These are phyloP conservation scores for Pseudochirops cupreus DNA, from an alignment of 2,797 vertebrate species.

Conservation along the genomic window DNA sequence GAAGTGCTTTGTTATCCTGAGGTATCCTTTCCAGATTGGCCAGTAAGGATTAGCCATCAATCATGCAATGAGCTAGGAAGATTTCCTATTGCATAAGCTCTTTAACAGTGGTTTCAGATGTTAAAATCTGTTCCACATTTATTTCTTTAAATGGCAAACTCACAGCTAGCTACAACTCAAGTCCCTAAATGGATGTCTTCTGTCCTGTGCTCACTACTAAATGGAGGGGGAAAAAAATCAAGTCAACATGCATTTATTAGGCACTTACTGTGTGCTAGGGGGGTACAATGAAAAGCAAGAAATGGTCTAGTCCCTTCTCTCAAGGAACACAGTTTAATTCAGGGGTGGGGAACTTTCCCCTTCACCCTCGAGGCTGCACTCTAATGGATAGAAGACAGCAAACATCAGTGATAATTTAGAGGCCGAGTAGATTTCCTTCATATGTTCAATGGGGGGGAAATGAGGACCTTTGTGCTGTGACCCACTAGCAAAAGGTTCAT, in stretches of 20 bases:
- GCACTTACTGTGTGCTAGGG: neutral
- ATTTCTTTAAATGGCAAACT: constrained; percentile 31
- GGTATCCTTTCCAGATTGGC: neutral
- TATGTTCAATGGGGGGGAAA: neutral
- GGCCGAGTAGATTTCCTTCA: constrained; percentile 31
- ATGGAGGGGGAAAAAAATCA: neutral
- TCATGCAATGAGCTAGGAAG: constrained; percentile 7
- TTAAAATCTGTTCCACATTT: constrained; percentile 1
- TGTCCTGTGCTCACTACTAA: neutral
- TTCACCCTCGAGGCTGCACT: too few relatives aligned
- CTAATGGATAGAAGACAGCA: neutral
- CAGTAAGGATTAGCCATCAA: neutral
- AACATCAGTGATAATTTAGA: neutral
- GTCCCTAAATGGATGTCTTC: neutral
- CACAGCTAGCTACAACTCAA: neutral
- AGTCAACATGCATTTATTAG: neutral
- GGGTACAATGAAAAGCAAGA: neutral
- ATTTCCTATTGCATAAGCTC: neutral
- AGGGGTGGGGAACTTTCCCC: too few relatives aligned
- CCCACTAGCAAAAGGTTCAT: constrained; percentile 33
- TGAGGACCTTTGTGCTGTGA: neutral
- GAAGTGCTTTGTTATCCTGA: neutral
- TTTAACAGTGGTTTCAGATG: constrained; percentile 31
- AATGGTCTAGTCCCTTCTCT: neutral
- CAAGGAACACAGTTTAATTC: neutral